These are phyloP conservation scores for Tenrec ecaudatus DNA, from an alignment of 2,113 vertebrate species.

Conservation along the genomic window DNA sequence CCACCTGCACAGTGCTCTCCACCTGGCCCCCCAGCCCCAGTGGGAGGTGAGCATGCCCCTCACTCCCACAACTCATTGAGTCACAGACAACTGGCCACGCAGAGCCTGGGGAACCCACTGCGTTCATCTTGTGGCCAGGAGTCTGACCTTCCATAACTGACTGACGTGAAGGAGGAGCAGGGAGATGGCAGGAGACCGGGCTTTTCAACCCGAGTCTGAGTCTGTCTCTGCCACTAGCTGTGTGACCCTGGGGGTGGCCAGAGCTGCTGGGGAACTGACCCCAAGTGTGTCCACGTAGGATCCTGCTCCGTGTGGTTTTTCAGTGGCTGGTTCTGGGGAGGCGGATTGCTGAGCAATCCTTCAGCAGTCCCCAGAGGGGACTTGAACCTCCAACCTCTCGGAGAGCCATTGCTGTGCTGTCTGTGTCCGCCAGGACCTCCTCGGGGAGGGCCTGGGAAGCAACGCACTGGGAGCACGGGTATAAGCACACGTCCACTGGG, in stretches of 20 bases:
- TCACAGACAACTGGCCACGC: constrained; percentile 52
- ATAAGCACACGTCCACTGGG: too few species aligned
- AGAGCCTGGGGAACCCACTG: not conserved
- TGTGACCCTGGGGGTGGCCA: not conserved
- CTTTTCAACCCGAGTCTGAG: not conserved
- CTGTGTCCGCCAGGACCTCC: not conserved
- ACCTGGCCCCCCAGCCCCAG: not conserved
- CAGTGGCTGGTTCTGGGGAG: not conserved
- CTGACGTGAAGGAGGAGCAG: not conserved
- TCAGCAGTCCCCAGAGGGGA: not conserved
- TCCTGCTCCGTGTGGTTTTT: not conserved
- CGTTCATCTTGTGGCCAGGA: constrained; percentile 29
- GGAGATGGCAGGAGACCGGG: not conserved
- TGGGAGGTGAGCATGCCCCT: not conserved
- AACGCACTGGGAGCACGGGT: too few species aligned
- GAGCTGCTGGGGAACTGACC: not conserved
- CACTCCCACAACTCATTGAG: constrained; percentile 3
- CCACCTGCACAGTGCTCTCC: not conserved
- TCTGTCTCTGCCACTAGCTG: not conserved
- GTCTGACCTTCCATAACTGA: constrained; percentile 50
- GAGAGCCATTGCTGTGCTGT: not conserved
- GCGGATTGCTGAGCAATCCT: not conserved
- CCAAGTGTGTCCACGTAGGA: not conserved
- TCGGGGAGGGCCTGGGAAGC: not conserved
- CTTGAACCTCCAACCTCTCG: not conserved